Evolutionary conservation across 2,888 invertebrate genomes (phyloP).

Genomic region (Troilus luridus): DNA sequence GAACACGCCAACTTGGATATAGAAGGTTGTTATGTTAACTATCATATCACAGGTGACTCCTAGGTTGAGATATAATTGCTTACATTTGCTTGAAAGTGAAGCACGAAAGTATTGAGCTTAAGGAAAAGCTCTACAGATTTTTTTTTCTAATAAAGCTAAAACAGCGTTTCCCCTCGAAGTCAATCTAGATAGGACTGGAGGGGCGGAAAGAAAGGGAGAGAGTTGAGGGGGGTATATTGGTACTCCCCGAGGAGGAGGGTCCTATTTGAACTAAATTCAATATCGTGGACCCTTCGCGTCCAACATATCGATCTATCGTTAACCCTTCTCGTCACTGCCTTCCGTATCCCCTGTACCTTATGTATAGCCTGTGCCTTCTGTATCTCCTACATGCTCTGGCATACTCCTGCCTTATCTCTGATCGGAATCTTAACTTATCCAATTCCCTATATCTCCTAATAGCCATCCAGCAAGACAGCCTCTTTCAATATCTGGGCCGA

Average conservation of each 20-base stretch:
- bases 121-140: background rate
- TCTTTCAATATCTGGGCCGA: background rate
- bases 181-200: background rate
- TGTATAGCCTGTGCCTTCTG: too few relatives aligned
- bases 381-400: background rate
- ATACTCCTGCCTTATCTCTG: background rate
- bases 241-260: background rate
- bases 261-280: constrained; percentile 49
- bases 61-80: too few relatives aligned
- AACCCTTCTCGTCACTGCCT: background rate
- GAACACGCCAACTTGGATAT: too few relatives aligned
- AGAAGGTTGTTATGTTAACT: too few relatives aligned
- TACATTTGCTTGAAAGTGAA: too few relatives aligned
- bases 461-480: background rate
- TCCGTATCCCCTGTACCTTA: too few relatives aligned
- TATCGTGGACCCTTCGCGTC: background rate
- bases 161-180: background rate
- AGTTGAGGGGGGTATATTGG: background rate
- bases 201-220: background rate
- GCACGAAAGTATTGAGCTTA: too few relatives aligned
- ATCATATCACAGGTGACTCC: too few relatives aligned
- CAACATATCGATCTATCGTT: constrained; percentile 7
- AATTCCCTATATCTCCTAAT: background rate
- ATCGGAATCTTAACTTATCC: background rate
- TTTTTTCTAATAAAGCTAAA: constrained; percentile 6